A percentile compares a stretch with the other conserved stretches of the same genome.
phyloP scores from a whole-genome alignment of 2,797 vertebrate species.

The Microctenopoma stevenorrisi region DNA sequence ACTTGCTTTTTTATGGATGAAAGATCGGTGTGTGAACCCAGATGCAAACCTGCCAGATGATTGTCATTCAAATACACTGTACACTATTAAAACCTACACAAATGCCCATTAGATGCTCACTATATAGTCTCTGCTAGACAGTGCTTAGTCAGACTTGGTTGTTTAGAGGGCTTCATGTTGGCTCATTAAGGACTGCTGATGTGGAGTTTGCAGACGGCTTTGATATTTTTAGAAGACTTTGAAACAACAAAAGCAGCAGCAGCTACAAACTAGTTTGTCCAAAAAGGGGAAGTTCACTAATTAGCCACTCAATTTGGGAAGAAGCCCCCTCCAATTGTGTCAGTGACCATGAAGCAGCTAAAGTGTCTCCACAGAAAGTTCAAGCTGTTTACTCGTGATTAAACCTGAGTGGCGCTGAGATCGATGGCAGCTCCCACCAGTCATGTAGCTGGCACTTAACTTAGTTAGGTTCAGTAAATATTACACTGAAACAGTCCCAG shows the following conservation, averaged over 20 bases:
- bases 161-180: background rate
- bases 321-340: conserved; percentile 10
- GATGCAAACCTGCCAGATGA: background rate
- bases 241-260: conserved; percentile 15
- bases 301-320: conserved; percentile 37
- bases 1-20: background rate
- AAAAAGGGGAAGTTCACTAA: conserved; percentile 38
- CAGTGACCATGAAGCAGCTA: background rate
- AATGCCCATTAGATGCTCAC: background rate
- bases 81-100: too few relatives aligned
- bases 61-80: background rate
- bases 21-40: background rate
- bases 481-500: background rate
- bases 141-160: background rate
- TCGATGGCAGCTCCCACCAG: conserved; percentile 28
- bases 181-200: conserved; percentile 30
- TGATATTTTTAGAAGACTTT: conserved; percentile 24
- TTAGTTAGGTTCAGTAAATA: conserved; percentile 7
- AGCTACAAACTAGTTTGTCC: conserved; percentile 13
- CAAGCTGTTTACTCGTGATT: conserved; percentile 39
- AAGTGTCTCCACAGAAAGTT: conserved; percentile 20
- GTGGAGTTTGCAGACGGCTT: conserved; percentile 13
- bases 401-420: conserved; percentile 30
- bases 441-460: conserved; percentile 6
- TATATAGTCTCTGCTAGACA: background rate